A percentile compares a stretch with the other conserved stretches of the same genome.
Conservation (phyloP, 2,888 invertebrate genomes). For the Boloria euphrosyne region DNA sequence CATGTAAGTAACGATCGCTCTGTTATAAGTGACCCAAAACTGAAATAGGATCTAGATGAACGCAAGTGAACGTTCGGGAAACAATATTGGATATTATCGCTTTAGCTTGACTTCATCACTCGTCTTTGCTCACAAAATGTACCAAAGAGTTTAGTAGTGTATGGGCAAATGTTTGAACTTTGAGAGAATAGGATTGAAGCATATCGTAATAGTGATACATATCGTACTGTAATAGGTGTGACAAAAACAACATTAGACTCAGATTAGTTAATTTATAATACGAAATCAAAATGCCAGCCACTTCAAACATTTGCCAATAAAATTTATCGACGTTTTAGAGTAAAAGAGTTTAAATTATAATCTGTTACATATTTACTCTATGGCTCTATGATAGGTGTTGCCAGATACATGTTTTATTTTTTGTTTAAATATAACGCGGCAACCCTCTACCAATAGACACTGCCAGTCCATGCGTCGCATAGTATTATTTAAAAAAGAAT, state of each 20-base stretch:
- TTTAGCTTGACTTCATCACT: constrained; percentile 53
- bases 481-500: constrained; percentile 63
- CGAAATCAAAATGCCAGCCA: too few species aligned
- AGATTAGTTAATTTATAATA: too few species aligned
- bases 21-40: neutral
- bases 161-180: constrained; percentile 55
- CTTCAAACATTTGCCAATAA: constrained; percentile 30
- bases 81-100: constrained; percentile 59
- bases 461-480: constrained; percentile 49
- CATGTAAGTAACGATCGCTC: constrained; percentile 5
- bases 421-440: constrained; percentile 13
- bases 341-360: constrained; percentile 24
- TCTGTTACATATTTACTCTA: constrained; percentile 28
- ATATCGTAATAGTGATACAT: constrained; percentile 37
- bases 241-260: neutral
- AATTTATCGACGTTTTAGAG: constrained; percentile 22
- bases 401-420: constrained; percentile 4
- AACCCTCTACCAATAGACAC: constrained; percentile 38
- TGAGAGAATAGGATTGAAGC: constrained; percentile 14
- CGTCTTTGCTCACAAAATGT: constrained; percentile 78
- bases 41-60: constrained; percentile 32
- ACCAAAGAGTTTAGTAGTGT: constrained; percentile 71
- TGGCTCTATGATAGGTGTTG: constrained; percentile 14
- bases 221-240: constrained; percentile 31
- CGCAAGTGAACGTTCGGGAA: constrained; percentile 47